Base-by-base conservation (phyloP, 2,888 invertebrate genomes). In the Schizotus pectinicornis region DNA sequence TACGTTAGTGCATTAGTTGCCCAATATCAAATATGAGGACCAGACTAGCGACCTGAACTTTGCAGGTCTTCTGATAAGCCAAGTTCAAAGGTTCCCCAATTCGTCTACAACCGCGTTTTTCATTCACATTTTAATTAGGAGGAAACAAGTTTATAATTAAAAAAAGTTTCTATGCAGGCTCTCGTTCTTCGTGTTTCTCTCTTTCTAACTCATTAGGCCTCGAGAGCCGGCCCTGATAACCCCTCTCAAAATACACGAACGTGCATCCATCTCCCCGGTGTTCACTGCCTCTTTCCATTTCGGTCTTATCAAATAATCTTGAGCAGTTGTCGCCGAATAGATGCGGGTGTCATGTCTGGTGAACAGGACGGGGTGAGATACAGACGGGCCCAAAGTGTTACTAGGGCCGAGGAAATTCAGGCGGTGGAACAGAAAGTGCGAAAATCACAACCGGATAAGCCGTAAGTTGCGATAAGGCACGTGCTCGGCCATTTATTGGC, bases 391-490 rank as follows among this genome's bases (percentile, higher is more conserved):
- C 92, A 91, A 76, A 94, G 94, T 81, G 92, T 92, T 33, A 92
- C 94, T 5, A 85, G 91, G 62, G 94, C 94, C 30, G 94, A 95
- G 79, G 92, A 94, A 80, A 93, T 94, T 62, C 86, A 88, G 63
- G 89, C 88, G 70, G 88, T 90, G 67, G 94, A 94, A 80, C 86
- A 87, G 70, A 89, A 88, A 79, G 88, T 88, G 43, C 84, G 95
- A 63, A 88, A 85, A 77, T 85, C 86, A 13, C 94, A 95, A 73
- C 88, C 90, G 9, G 95, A 95, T 81, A 91, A 88, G 81, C 93
- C 95, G 95, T 95, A 82, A 88, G 91, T 84, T 59, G 11, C 36
- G 11, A 35, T 35, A 35, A 11, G n/a, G 6, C 11, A 11, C 11
- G 11, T 35, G 36, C 2, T 35, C 8, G 6, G 3, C 3, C 6